Conservation (phyloP, 2,888 invertebrate genomes). For the Hypolimnas misippus region DNA sequence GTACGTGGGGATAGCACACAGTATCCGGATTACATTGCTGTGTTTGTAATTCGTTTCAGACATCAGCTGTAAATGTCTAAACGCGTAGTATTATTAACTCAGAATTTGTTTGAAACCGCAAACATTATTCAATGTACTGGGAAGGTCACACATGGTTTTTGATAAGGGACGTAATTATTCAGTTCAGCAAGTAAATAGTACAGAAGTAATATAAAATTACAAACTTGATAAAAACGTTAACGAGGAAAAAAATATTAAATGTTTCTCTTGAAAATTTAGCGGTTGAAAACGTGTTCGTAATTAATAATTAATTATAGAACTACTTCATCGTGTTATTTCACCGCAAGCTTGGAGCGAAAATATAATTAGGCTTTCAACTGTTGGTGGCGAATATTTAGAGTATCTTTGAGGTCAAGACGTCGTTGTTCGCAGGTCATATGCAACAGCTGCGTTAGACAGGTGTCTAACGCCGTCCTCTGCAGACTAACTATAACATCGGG, state of each 20-base stretch:
- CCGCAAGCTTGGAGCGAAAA: too few relatives aligned
- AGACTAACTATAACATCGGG: conserved; percentile 38
- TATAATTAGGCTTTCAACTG: too few relatives aligned
- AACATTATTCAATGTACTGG: conserved; percentile 1
- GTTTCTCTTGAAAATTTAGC: background rate
- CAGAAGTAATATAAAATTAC: background rate
- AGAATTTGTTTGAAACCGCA: background rate
- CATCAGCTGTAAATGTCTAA: conserved; percentile 30
- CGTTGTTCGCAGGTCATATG: conserved; percentile 45
- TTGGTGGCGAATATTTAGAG: conserved; percentile 4
- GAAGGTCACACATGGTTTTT: conserved; percentile 2
- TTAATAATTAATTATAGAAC: background rate
- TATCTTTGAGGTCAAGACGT: conserved; percentile 35
- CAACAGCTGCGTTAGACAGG: conserved; percentile 76
- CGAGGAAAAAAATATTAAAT: background rate
- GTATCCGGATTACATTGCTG: conserved; percentile 34
- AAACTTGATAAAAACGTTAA: background rate
- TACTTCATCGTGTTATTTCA: too few relatives aligned
- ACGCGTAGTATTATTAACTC: background rate
- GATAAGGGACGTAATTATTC: conserved; percentile 4
- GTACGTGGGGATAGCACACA: conserved; percentile 28
- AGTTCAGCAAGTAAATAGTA: background rate
- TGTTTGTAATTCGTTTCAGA: conserved; percentile 26
- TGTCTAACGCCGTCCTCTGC: conserved; percentile 59
- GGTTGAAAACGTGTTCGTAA: background rate